A percentile compares a stretch with the other conserved stretches of the same genome.
Evolutionary conservation across 2,888 invertebrate genomes (phyloP).

Genomic region (Calameuta filiformis): DNA sequence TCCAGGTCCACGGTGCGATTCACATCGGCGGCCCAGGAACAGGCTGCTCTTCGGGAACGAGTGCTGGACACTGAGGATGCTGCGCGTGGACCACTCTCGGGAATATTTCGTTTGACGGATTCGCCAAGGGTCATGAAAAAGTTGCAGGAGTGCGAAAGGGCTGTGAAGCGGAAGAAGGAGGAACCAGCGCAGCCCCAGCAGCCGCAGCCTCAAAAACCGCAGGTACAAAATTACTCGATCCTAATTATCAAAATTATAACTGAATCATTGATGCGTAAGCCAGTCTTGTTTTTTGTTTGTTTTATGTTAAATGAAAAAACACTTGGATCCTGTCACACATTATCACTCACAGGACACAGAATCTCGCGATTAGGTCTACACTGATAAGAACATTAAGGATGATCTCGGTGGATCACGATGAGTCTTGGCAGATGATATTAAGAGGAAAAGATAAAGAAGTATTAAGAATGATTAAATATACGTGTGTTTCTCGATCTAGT

Average conservation of each 20-base stretch:
- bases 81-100: slow-evolving; percentile 86
- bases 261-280: neutral
- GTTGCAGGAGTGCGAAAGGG: slow-evolving; percentile 82
- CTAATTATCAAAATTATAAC: too few species aligned
- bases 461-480: neutral
- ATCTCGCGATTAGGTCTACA: neutral
- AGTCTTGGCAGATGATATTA: neutral
- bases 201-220: slow-evolving; percentile 70
- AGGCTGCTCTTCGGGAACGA: slow-evolving; percentile 69
- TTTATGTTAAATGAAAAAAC: neutral
- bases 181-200: slow-evolving; percentile 72
- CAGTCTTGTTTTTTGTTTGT: neutral
- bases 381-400: neutral
- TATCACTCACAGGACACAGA: neutral
- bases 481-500: neutral
- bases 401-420: neutral
- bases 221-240: slow-evolving; percentile 47
- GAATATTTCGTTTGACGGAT: slow-evolving; percentile 87
- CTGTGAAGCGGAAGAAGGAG: slow-evolving; percentile 79
- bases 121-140: slow-evolving; percentile 91
- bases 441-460: neutral
- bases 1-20: slow-evolving; percentile 74
- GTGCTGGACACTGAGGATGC: slow-evolving; percentile 92
- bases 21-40: slow-evolving; percentile 66
- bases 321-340: neutral